Evolutionary conservation across 2,888 invertebrate species (phyloP), one percentile per base, ranked within the genome.

Genomic region (Chaitophorus viminalis): DNA sequence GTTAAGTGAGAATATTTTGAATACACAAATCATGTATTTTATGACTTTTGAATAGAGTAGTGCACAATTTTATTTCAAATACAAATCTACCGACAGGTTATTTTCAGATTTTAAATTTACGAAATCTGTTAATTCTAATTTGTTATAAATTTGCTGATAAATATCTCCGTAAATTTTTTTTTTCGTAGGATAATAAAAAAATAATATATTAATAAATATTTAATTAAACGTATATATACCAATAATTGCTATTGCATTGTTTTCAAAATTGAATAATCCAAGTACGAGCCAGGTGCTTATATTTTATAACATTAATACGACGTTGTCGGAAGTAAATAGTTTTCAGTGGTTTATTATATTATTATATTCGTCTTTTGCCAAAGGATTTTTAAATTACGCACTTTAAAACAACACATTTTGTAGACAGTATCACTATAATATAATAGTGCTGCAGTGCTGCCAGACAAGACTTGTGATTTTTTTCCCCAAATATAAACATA

Each of bases 231-330:
- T 25, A 21, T 9, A 60, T 2, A 5, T n/a, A n/a, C 25, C n/a
- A 5, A n/a, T 68, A 0, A n/a, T 25, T 60, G 6, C 60, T 25
- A 4, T 18, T 5, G 3, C 0, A 36, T 52, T 9, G 72, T 54
- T 82, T 17, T 9, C n/a, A 72, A 82, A 72, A 52, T 25, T n/a
- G n/a, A 82, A 54, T n/a, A 82, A 70, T 72, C n/a, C n/a, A n/a
- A 72, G 17, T 21, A 33, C 52, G 54, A 4, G 1, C 21, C 21
- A 54, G 4, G 52, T 52, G 21, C 21, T 65, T 25, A 1, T 52
- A 31, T 82, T 33, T 82, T 8, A n/a, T 25, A 2, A 25, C 31
- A 54, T 68, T 18, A 6, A 79, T 79, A 39, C 17, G 2, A 68
- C n/a, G n/a, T 17, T 6, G 60, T 18, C 39, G 2, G 39, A 1